phyloP scores from a whole-genome alignment of 2,113 vertebrate species.

The Chaetops frenatus region DNA sequence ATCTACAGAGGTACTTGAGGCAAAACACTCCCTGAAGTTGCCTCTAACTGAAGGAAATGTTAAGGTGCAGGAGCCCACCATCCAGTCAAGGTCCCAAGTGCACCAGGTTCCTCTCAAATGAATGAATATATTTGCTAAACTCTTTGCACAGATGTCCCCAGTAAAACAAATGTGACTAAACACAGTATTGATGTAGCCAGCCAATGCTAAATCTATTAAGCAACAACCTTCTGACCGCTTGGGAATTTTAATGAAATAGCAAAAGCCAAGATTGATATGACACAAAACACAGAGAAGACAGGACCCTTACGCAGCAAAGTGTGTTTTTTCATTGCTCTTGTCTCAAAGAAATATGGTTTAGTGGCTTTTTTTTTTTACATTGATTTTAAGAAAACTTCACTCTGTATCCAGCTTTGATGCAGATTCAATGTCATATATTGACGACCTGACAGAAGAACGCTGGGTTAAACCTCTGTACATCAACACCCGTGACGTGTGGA shows the following conservation, averaged over 20 bases:
- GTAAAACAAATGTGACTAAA: constrained; percentile 65
- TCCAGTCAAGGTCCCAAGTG: constrained; percentile 11
- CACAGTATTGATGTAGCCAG: constrained; percentile 47
- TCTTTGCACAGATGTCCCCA: constrained; percentile 32
- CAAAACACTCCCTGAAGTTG: background rate
- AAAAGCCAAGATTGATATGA: constrained; percentile 57
- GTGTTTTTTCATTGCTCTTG: constrained; percentile 47
- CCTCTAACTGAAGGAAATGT: background rate
- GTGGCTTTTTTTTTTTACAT: constrained; percentile 29
- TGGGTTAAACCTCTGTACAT: constrained; percentile 47
- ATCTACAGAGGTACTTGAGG: background rate
- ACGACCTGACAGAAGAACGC: constrained; percentile 38
- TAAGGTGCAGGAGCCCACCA: background rate
- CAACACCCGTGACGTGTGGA: constrained; percentile 32
- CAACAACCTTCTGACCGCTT: constrained; percentile 53
- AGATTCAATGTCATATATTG: constrained; percentile 44
- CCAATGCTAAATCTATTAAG: constrained; percentile 66
- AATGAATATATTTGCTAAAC: constrained; percentile 46
- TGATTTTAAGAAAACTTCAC: constrained; percentile 56
- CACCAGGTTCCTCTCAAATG: constrained; percentile 4
- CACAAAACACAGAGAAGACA: constrained; percentile 44
- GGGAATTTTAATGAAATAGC: constrained; percentile 66
- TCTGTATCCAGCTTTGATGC: constrained; percentile 38
- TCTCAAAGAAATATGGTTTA: constrained; percentile 61
- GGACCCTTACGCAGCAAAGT: constrained; percentile 44